Evolutionary conservation across 2,113 vertebrate genomes (phyloP).

Genomic region (Aldabrachelys gigantea): DNA sequence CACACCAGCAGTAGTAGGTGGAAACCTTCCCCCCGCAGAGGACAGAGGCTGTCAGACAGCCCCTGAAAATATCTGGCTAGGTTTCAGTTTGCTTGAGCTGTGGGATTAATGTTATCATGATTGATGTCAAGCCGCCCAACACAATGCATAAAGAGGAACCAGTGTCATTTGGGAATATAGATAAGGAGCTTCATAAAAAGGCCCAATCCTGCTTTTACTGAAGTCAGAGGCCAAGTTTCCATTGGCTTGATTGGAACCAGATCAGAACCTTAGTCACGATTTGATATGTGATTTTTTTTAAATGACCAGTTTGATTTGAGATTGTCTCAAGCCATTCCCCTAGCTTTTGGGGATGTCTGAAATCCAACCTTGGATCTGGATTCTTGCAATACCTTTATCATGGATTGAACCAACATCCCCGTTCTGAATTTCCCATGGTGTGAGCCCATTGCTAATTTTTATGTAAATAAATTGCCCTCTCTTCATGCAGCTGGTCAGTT

Average conservation of each 20-base stretch:
- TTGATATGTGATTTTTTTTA: background rate
- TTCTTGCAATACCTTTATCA: background rate
- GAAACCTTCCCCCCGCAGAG: background rate
- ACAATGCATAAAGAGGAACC: background rate
- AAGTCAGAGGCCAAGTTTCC: background rate
- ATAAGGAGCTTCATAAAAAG: background rate
- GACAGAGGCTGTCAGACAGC: background rate
- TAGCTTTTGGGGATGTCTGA: background rate
- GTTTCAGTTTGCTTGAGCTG: background rate
- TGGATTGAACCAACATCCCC: fast-evolving
- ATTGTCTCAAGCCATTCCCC: background rate
- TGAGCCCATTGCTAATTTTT: background rate
- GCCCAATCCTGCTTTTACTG: background rate
- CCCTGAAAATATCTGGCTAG: background rate
- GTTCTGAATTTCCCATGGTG: background rate
- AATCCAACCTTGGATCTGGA: background rate
- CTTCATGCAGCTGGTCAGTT: background rate
- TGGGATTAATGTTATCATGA: background rate
- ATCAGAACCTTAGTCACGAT: background rate
- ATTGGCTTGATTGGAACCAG: background rate
- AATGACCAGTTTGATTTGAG: background rate
- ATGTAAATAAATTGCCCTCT: background rate
- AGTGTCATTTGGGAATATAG: background rate
- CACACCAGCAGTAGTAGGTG: background rate
- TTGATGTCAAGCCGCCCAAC: background rate